phyloP scores from a whole-genome alignment of 2,113 vertebrate genomes.

The Camelus bactrianus region DNA sequence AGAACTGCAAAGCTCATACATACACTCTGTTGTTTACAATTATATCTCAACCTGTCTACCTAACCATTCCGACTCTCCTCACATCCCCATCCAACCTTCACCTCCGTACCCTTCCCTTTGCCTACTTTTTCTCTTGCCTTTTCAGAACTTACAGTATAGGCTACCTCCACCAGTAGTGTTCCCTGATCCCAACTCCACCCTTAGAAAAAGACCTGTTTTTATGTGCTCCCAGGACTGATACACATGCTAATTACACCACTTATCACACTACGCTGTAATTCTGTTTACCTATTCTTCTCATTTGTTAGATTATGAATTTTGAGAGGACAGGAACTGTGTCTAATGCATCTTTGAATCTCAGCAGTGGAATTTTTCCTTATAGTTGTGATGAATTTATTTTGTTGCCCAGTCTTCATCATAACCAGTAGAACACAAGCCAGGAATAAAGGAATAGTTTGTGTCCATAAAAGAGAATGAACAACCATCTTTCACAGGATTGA shows the following conservation, averaged over 20 bases:
- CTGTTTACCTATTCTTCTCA: not conserved
- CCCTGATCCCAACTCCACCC: not conserved
- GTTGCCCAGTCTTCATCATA: not conserved
- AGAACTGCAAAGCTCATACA: not conserved
- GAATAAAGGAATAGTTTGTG: not conserved
- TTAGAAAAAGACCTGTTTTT: not conserved
- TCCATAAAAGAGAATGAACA: not conserved
- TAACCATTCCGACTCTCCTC: not conserved
- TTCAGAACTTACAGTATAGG: not conserved
- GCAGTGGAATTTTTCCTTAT: not conserved
- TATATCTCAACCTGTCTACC: not conserved
- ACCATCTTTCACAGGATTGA: not conserved
- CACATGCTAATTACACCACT: not conserved
- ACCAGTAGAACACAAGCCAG: not conserved
- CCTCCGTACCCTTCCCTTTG: not conserved
- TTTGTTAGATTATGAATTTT: not conserved
- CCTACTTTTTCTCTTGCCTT: not conserved
- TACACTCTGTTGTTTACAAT: not conserved
- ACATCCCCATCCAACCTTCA: not conserved
- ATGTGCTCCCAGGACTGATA: not conserved
- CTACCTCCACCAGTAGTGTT: not conserved
- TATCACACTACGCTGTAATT: not conserved
- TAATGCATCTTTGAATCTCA: not conserved
- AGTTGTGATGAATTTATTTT: not conserved
- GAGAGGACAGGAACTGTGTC: not conserved